Percentiles rank a stretch among this genome's conserved stretches.
phyloP scores from a whole-genome alignment of 2,888 invertebrate genomes.

The Anaspis maculata region DNA sequence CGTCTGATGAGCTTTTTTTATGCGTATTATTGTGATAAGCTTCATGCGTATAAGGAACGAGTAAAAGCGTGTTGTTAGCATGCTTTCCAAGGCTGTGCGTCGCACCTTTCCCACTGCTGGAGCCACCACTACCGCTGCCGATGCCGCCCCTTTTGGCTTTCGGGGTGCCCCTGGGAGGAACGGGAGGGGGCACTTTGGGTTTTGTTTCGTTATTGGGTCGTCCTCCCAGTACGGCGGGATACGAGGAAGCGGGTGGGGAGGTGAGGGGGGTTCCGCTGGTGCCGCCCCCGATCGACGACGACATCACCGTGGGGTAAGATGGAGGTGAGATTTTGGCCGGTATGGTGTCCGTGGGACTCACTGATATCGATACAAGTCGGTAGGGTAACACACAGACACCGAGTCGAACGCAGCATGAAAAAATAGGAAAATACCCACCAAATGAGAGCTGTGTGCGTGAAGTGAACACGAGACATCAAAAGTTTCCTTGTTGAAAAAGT shows the following conservation, averaged over 20 bases:
- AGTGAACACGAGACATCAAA: too few relatives aligned
- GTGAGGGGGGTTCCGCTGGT: conserved; percentile 39
- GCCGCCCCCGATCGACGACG: conserved; percentile 33
- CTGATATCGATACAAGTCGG: conserved; percentile 27
- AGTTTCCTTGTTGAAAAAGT: too few relatives aligned
- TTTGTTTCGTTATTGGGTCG: conserved; percentile 45
- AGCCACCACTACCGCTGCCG: conserved; percentile 37
- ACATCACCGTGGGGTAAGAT: conserved; percentile 34
- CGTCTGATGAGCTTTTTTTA: too few relatives aligned
- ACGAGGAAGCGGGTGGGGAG: conserved; percentile 51
- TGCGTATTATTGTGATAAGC: too few relatives aligned
- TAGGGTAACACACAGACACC: not conserved
- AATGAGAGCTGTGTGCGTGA: too few relatives aligned
- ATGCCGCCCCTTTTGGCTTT: conserved; percentile 52
- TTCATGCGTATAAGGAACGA: not conserved
- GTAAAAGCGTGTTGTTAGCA: conserved; percentile 9
- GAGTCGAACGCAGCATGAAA: not conserved
- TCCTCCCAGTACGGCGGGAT: conserved; percentile 70
- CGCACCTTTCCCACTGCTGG: conserved; percentile 8
- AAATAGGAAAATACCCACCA: not conserved
- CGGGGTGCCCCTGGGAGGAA: conserved; percentile 76
- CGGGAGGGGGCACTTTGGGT: conserved; percentile 78
- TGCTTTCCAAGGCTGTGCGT: conserved; percentile 16
- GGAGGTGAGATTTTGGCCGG: conserved; percentile 45
- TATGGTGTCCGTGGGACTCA: conserved; percentile 47